Base-by-base conservation (phyloP, 2,113 vertebrate species). In the Psilopogon haemacephalus region DNA sequence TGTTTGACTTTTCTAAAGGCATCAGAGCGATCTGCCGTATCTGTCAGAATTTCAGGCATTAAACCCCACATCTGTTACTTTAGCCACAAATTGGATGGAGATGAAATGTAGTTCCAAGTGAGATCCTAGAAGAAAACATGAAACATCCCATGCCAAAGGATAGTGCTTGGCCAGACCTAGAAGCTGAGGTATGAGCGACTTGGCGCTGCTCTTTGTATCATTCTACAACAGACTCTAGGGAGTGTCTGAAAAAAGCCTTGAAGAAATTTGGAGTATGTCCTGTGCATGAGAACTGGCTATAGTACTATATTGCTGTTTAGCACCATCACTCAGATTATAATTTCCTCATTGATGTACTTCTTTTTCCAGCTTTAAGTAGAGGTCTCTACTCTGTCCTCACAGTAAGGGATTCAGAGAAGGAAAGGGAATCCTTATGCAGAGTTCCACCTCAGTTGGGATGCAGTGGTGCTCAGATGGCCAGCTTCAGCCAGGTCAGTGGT, bases 351-450 rank as follows among this genome's bases (percentile, higher is more conserved):
- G 91, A 95, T 96, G 74, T 96, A 96, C 95, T 96, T 96, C 95
- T 96, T 96, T 96, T 96, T 96, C 95, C 94, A 96, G 95, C 95
- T 95, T 95, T 96, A 93, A 96, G 95, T 96, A 96, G 95, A 95
- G 92, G 80, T 95, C 75, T 95, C 78, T 94, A 89, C 84, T 95
- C 85, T 95, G 93, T 80, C 95, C 95, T 95, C 90, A 96, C 89
- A 95, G 95, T 96, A 94, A 96, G 95, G 94, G 92, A 95, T 79
- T 95, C 95, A 96, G 94, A 96, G 88, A 95, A 96, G 93, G 90
- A 93, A 95, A 96, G 94, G 93, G 94, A 95, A 86, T 94, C 95
- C 93, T 95, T 95, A 93, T 95, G 93, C 94, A 96, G 92, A 95
- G 93, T 96, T 95, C 95, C 93, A 95, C 79, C 82, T 95, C 89